A percentile compares a stretch with the other conserved stretches of the same genome.
phyloP scores from a whole-genome alignment of 2,888 invertebrate genomes.

The Yponomeuta plumbellus region DNA sequence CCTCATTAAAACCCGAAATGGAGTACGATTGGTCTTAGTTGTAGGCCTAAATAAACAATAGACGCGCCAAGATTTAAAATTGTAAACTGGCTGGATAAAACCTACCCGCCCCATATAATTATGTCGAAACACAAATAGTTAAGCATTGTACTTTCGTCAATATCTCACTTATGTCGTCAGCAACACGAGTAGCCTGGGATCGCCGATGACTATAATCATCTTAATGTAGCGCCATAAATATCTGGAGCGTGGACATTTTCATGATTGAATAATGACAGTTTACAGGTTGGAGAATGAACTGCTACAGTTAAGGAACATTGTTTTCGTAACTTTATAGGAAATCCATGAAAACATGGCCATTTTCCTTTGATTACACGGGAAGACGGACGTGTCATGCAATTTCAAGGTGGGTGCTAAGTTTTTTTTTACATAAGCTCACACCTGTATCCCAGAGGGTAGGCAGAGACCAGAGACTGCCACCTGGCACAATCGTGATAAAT shows the following conservation, averaged over 20 bases:
- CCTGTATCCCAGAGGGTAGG: too few species aligned
- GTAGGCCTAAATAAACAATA: background rate
- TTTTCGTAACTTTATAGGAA: conserved; percentile 28
- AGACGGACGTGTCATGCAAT: too few species aligned
- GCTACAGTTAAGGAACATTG: background rate
- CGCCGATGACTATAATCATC: conserved; percentile 18
- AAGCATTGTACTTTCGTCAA: conserved; percentile 9
- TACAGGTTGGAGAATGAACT: background rate
- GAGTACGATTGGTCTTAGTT: too few species aligned
- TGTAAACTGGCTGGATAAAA: background rate
- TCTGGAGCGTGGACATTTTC: conserved; percentile 25
- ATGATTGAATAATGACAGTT: conserved; percentile 46
- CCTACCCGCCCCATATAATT: background rate
- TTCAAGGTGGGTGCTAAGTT: too few species aligned
- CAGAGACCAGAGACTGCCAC: too few species aligned
- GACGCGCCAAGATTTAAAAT: background rate
- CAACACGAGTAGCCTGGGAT: conserved; percentile 12
- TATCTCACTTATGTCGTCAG: conserved; percentile 19
- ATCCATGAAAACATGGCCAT: background rate
- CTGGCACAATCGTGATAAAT: too few species aligned
- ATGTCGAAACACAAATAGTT: conserved; percentile 9
- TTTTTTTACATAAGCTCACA: too few species aligned
- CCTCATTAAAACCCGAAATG: too few species aligned
- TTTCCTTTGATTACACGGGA: too few species aligned
- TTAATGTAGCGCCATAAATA: conserved; percentile 18